These are phyloP conservation scores for Netta rufina DNA, from an alignment of 2,797 vertebrate species.

Conservation along the genomic window DNA sequence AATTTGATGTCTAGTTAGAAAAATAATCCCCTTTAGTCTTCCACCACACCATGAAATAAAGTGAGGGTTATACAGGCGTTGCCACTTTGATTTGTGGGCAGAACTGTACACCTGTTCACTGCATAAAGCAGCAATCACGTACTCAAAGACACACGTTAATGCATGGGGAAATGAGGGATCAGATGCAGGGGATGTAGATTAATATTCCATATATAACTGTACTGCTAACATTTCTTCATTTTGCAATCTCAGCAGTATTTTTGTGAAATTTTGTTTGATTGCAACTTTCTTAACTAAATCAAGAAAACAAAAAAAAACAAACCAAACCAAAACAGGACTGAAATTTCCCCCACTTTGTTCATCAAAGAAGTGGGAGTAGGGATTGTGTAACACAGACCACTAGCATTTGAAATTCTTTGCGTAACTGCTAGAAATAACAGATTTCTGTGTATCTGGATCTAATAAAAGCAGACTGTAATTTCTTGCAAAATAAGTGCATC, in stretches of 20 bases:
- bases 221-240: background rate
- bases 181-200: background rate
- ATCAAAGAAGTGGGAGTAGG: background rate
- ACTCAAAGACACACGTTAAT: background rate
- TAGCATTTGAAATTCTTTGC: background rate
- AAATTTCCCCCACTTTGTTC: background rate
- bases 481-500: background rate
- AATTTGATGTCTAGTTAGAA: conserved; percentile 35
- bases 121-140: background rate
- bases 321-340: background rate
- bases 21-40: conserved; percentile 14
- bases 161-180: background rate
- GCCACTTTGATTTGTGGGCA: conserved; percentile 16
- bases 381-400: background rate
- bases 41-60: background rate
- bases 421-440: background rate
- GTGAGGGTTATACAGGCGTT: background rate
- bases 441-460: background rate
- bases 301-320: background rate
- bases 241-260: background rate
- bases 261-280: background rate
- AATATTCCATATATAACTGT: background rate
- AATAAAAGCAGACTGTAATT: background rate
- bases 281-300: background rate
- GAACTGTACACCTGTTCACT: background rate